A percentile compares a stretch with the other conserved stretches of the same genome.
Conservation (phyloP, 2,113 vertebrate genomes). For the Rhizomys pruinosus region DNA sequence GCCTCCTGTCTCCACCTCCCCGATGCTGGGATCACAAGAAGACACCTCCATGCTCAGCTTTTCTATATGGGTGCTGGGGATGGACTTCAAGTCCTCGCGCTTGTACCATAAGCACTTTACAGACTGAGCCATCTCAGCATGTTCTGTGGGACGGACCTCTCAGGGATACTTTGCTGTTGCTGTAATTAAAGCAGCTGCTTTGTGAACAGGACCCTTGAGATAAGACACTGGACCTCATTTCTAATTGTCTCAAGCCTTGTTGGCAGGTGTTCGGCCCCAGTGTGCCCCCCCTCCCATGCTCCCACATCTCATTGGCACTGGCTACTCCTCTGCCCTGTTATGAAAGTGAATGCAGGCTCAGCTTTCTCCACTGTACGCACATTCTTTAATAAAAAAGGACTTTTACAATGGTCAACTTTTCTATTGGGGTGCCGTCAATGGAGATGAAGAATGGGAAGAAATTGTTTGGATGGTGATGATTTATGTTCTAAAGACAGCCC, state of each 20-base stretch:
- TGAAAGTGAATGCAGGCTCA: not conserved
- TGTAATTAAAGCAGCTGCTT: not conserved
- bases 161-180: not conserved
- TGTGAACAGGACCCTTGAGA: not conserved
- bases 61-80: too few species aligned
- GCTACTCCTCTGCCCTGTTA: too few species aligned
- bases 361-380: not conserved
- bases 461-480: too few species aligned
- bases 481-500: not conserved
- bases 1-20: not conserved
- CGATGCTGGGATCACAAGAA: not conserved
- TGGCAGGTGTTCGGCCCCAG: rapidly evolving
- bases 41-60: not conserved
- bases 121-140: not conserved
- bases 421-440: rapidly evolving
- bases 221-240: not conserved
- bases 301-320: too few species aligned
- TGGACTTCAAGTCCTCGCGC: too few species aligned
- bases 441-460: not conserved
- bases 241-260: not conserved
- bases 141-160: not conserved
- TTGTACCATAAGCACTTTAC: not conserved
- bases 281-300: not conserved
- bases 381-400: not conserved
- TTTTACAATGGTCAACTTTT: not conserved